A percentile compares a stretch with the other conserved stretches of the same genome.
Conservation (phyloP, 2,888 invertebrate species). For the Cartodere bifasciata region DNA sequence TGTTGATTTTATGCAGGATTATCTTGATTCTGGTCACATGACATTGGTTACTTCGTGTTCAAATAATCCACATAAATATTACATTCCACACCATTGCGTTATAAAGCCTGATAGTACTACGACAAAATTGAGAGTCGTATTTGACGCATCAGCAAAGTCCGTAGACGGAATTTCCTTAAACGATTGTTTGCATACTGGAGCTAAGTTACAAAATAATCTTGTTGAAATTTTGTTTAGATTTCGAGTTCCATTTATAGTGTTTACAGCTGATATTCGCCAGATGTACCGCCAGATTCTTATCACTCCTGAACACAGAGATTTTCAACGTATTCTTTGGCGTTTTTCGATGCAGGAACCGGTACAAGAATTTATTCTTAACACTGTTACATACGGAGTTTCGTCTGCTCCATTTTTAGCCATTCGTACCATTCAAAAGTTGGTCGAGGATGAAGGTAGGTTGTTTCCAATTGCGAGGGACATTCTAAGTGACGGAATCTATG, state of each 20-base stretch:
- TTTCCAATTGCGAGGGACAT: not conserved
- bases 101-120: too few relatives aligned
- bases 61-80: too few relatives aligned
- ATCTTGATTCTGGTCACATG: constrained; percentile 10
- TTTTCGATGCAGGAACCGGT: not conserved
- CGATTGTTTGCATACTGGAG: constrained; percentile 5
- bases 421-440: constrained; percentile 4
- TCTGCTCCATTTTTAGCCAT: constrained; percentile 2
- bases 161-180: constrained; percentile 2
- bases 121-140: constrained; percentile 2
- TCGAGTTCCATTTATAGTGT: constrained; percentile 1
- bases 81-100: too few relatives aligned
- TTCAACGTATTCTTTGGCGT: constrained; percentile 5
- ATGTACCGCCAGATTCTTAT: constrained; percentile 3
- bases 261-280: constrained; percentile 4
- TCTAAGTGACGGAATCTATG: not conserved
- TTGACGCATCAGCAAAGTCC: constrained; percentile 3
- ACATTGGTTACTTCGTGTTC: too few relatives aligned
- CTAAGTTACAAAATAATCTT: constrained; percentile 6
- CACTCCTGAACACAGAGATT: constrained; percentile 1
- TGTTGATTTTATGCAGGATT: constrained; percentile 13
- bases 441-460: constrained; percentile 3
- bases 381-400: constrained; percentile 1
- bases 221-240: constrained; percentile 2
- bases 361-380: constrained; percentile 2